Conservation (phyloP, 64 coral and sea anemone species). For the Actinia equina region DNA sequence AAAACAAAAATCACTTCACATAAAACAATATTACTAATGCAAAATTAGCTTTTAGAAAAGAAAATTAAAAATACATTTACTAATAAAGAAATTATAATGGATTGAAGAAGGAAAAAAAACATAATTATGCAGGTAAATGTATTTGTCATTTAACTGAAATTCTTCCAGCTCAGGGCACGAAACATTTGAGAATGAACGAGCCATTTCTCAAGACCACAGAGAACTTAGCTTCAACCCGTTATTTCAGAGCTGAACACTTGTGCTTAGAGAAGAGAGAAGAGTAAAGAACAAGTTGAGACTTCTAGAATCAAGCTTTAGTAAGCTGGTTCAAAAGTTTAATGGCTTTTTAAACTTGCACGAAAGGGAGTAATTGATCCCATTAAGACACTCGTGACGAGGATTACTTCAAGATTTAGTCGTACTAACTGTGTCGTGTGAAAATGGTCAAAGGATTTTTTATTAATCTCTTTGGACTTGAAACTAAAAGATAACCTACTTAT, state of each 20-base stretch:
- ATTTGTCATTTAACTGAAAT: too few relatives aligned
- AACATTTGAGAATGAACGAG: neutral
- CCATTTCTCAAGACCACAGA: neutral
- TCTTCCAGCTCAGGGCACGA: neutral
- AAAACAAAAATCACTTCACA: too few relatives aligned
- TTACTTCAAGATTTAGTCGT: neutral
- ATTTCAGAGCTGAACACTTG: neutral
- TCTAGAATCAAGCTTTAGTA: neutral
- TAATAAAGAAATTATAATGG: too few relatives aligned
- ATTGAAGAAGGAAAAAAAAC: too few relatives aligned
- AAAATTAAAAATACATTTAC: too few relatives aligned
- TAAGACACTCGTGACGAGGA: neutral
- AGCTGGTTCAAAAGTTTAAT: conserved; percentile 12
- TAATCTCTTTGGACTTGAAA: neutral
- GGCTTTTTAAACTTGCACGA: neutral
- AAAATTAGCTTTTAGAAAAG: too few relatives aligned
- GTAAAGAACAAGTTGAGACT: neutral
- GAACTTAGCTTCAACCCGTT: neutral
- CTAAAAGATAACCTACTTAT: neutral
- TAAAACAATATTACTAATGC: too few relatives aligned
- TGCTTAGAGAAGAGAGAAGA: neutral
- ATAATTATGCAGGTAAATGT: too few relatives aligned
- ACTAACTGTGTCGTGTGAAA: neutral
- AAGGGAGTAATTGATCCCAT: neutral
- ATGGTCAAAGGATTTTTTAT: neutral